Conservation (phyloP, 2,888 invertebrate species). For the Scotopteryx bipunctaria region DNA sequence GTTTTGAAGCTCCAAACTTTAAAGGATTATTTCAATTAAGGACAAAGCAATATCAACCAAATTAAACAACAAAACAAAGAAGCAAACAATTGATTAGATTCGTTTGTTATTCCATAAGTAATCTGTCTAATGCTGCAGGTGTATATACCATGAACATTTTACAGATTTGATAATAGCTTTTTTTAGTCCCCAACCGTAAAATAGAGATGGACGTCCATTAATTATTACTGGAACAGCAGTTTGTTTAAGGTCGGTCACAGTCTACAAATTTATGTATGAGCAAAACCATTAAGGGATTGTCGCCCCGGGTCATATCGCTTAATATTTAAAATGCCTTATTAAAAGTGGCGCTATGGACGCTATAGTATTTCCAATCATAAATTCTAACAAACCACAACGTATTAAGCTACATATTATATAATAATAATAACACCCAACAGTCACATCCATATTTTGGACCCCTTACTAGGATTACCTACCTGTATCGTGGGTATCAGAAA, state of each 20-base stretch:
- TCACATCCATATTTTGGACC: too few species aligned
- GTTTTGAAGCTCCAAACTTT: constrained; percentile 25
- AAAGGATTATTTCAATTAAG: constrained; percentile 8
- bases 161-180: constrained; percentile 68
- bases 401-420: not conserved
- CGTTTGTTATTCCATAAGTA: constrained; percentile 19
- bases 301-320: constrained; percentile 63
- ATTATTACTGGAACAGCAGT: constrained; percentile 71
- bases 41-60: constrained; percentile 9
- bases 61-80: constrained; percentile 22
- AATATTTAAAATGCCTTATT: constrained; percentile 30
- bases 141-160: constrained; percentile 52
- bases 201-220: constrained; percentile 77
- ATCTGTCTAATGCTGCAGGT: constrained; percentile 55
- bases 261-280: constrained; percentile 75
- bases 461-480: too few species aligned
- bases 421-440: too few species aligned
- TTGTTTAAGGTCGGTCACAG: constrained; percentile 78
- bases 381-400: too few species aligned
- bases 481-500: too few species aligned
- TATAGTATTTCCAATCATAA: constrained; percentile 16
- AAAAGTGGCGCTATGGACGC: constrained; percentile 27
- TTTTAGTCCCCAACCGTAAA: constrained; percentile 73
- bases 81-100: constrained; percentile 25
- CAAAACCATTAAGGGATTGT: constrained; percentile 75